phyloP scores from a whole-genome alignment of 2,797 vertebrate genomes.

The Clarias fuscus region DNA sequence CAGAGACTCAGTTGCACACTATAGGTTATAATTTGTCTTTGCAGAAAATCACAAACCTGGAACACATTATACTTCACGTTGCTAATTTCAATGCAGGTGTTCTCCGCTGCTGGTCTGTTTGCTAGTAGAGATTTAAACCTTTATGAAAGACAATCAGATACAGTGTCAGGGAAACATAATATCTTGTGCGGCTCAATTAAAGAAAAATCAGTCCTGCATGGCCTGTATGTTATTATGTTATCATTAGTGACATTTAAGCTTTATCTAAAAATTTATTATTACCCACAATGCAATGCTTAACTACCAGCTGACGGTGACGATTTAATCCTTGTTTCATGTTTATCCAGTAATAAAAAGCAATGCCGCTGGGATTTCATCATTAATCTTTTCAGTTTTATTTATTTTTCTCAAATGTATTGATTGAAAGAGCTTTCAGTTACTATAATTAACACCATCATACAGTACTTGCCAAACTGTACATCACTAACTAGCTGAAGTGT shows the following conservation, averaged over 20 bases:
- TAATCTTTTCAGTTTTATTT: neutral
- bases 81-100: conserved; percentile 97
- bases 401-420: neutral
- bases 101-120: conserved; percentile 90
- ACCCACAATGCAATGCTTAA: neutral
- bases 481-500: neutral
- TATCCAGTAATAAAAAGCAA: neutral
- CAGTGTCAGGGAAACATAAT: conserved; percentile 10
- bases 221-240: neutral
- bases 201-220: neutral
- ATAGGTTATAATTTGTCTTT: neutral
- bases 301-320: neutral
- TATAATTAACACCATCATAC: no score
- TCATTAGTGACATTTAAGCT: neutral
- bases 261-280: neutral
- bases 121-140: conserved; percentile 96
- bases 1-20: neutral
- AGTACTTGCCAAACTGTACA: neutral
- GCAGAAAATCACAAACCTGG: conserved; percentile 77
- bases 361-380: neutral
- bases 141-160: conserved; percentile 12
- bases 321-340: neutral
- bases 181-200: neutral
- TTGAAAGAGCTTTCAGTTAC: neutral
- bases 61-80: conserved; percentile 99